Evolutionary conservation across 2,797 vertebrate species (phyloP).

Genomic region (Dermochelys coriacea): DNA sequence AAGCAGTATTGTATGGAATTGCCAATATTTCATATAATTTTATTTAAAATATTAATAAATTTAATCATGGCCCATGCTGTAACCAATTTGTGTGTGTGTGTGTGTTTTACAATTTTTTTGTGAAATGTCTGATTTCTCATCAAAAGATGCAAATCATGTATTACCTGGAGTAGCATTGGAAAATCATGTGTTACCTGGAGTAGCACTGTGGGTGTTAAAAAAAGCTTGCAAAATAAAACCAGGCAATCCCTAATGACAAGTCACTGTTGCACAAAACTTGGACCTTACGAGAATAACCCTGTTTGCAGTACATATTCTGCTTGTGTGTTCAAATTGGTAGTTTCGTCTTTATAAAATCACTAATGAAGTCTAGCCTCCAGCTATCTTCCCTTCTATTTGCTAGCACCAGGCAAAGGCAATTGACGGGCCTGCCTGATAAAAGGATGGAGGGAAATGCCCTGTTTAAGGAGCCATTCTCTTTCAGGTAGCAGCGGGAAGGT

Average conservation of each 20-base stretch:
- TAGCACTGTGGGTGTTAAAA: not conserved
- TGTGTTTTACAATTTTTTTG: no score
- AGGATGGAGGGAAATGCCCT: not conserved
- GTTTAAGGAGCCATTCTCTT: not conserved
- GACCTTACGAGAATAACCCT: not conserved
- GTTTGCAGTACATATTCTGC: not conserved
- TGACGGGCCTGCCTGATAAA: not conserved
- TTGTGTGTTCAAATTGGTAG: not conserved
- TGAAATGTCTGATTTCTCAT: no score
- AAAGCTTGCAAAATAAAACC: not conserved
- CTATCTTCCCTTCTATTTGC: not conserved
- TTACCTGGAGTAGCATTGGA: no score
- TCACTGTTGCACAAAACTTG: fast-evolving
- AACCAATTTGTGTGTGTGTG: no score
- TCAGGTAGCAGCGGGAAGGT: not conserved
- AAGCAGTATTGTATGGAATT: not conserved
- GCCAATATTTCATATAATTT: not conserved
- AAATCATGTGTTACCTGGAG: not conserved
- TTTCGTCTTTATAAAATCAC: fast-evolving
- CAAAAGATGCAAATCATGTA: no score
- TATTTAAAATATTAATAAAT: not conserved
- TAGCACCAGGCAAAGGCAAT: not conserved
- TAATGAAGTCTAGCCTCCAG: not conserved
- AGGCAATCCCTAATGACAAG: fast-evolving
- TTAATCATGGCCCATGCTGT: not conserved